Conservation (phyloP, 2,113 vertebrate species). For the Columba janthina region DNA sequence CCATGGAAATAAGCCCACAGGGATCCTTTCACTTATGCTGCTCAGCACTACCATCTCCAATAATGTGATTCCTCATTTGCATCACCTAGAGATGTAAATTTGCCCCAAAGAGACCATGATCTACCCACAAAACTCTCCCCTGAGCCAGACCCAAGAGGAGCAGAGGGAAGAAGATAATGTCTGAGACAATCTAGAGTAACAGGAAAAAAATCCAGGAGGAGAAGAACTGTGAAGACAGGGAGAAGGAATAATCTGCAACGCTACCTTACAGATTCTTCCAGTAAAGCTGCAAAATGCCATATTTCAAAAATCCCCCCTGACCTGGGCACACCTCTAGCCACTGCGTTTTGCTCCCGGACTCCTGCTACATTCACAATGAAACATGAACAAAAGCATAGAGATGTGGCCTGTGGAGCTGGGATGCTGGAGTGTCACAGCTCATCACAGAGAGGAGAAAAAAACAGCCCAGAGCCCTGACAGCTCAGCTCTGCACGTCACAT, state of each 20-base stretch:
- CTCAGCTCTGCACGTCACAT: conserved; percentile 66
- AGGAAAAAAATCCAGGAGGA: neutral
- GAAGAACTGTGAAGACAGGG: neutral
- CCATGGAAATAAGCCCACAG: neutral
- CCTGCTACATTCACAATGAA: neutral
- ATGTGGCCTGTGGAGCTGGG: conserved; percentile 43
- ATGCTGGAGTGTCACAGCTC: conserved; percentile 49
- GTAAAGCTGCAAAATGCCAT: neutral
- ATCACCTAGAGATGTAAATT: conserved; percentile 1
- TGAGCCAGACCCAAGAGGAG: neutral
- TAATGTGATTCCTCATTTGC: neutral
- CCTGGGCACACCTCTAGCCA: neutral
- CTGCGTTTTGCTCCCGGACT: fast-evolving
- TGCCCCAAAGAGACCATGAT: conserved; percentile 18
- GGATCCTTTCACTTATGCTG: neutral
- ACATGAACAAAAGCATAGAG: conserved; percentile 13
- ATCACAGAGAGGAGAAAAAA: conserved; percentile 50
- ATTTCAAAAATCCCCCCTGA: neutral
- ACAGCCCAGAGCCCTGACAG: conserved; percentile 49
- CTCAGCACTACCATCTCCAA: neutral
- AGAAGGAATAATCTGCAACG: neutral
- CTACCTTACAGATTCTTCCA: neutral
- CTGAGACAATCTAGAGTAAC: neutral
- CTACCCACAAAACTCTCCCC: conserved; percentile 1
- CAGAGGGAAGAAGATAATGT: neutral